phyloP scores from a whole-genome alignment of 2,797 vertebrate species.

The Thripadectes ignobilis region DNA sequence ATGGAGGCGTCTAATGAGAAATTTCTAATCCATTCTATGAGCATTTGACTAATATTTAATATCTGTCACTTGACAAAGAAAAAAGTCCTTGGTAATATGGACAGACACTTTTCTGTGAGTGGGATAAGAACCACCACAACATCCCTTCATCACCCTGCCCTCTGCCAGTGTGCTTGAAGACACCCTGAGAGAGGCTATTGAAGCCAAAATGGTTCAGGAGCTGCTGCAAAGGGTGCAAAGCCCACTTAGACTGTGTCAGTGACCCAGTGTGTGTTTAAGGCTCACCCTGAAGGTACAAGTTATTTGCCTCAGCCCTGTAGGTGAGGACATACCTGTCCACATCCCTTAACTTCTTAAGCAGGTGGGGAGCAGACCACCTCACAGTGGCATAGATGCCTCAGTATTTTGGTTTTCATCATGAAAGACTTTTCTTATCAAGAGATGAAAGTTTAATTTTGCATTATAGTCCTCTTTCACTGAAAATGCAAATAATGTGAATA shows the following conservation, averaged over 20 bases:
- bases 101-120: background rate
- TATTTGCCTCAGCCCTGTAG: background rate
- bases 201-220: background rate
- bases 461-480: background rate
- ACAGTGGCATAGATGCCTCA: background rate
- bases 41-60: background rate
- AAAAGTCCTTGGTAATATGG: too few relatives aligned
- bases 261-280: background rate
- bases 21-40: background rate
- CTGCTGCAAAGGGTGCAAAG: background rate
- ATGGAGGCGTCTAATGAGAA: background rate
- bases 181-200: background rate
- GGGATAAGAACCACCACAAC: background rate
- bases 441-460: background rate
- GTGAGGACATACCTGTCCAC: background rate
- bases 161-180: background rate
- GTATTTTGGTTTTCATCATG: background rate
- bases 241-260: background rate
- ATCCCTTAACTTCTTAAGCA: background rate
- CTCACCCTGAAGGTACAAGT: rapidly evolving
- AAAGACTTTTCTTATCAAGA: background rate
- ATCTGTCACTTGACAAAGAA: background rate
- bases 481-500: background rate
- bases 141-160: background rate
- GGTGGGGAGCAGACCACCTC: background rate